Conservation (phyloP, 1,140 invertebrate genomes). For the Drosophila simulans region DNA sequence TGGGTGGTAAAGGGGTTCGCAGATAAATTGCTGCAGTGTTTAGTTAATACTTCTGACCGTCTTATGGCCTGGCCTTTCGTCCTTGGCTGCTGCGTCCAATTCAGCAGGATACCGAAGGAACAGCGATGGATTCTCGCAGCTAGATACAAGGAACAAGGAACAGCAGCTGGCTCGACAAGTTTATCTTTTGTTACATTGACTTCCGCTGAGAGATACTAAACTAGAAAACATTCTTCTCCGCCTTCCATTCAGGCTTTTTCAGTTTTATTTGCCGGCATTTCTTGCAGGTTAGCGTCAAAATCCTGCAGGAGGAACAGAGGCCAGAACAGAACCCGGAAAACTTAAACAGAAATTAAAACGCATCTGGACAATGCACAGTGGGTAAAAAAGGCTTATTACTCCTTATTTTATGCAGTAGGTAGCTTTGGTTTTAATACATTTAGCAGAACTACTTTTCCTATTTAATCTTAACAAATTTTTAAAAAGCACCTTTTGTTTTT, state of each 20-base stretch:
- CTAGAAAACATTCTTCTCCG: conserved; percentile 58
- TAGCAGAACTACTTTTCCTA: too few species aligned
- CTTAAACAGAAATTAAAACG: conserved; percentile 76
- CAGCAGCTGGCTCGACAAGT: conserved; percentile 76
- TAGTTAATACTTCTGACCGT: conserved; percentile 74
- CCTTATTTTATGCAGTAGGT: too few species aligned
- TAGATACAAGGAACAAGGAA: conserved; percentile 33
- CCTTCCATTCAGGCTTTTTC: conserved; percentile 10
- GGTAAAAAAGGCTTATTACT: neutral
- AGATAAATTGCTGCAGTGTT: conserved; percentile 81
- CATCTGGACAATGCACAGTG: conserved; percentile 70
- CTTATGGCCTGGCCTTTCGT: conserved; percentile 17
- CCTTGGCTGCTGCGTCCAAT: conserved; percentile 49
- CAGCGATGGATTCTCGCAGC: conserved; percentile 27
- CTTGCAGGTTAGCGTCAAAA: conserved; percentile 39
- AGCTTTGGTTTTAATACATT: too few species aligned
- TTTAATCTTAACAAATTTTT: too few species aligned
- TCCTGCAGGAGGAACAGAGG: conserved; percentile 3
- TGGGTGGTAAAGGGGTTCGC: conserved; percentile 13
- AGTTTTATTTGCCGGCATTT: conserved; percentile 31
- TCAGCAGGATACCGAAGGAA: conserved; percentile 19
- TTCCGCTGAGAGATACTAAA: conserved; percentile 79
- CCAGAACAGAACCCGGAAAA: conserved; percentile 45
- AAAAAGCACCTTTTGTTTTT: too few species aligned
- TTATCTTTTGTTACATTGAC: conserved; percentile 83